phyloP scores from a whole-genome alignment of 2,797 vertebrate genomes.

The Saxicola maurus region DNA sequence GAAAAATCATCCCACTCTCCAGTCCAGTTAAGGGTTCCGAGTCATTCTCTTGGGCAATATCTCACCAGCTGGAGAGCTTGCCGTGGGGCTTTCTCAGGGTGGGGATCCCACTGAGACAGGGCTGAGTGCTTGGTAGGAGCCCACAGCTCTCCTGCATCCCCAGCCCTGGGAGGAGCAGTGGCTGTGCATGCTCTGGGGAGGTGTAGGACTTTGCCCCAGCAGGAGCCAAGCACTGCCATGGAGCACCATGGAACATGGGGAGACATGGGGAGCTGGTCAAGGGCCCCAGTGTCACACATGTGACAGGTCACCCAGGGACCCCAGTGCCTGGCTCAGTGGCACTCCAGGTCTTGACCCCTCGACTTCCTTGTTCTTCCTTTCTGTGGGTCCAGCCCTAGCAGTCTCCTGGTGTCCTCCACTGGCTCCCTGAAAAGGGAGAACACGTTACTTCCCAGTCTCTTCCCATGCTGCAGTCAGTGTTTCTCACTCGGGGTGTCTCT shows the following conservation, averaged over 20 bases:
- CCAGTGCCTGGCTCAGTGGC: accelerated
- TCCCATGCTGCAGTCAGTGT: accelerated
- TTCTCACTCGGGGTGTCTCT: background rate
- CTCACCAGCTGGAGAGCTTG: background rate
- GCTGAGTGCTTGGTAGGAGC: background rate
- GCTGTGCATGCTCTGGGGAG: accelerated
- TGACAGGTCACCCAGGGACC: background rate
- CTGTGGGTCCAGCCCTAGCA: background rate
- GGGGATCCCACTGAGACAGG: background rate
- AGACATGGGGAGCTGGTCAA: accelerated
- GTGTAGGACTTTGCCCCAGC: background rate
- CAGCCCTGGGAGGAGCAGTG: background rate
- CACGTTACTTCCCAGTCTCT: accelerated
- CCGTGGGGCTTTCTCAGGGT: background rate
- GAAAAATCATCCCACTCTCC: slow-evolving; percentile 2
- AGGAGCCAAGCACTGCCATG: background rate
- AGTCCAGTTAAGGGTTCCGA: background rate
- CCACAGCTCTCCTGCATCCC: background rate
- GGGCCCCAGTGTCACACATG: accelerated
- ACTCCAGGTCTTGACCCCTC: background rate
- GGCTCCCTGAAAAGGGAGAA: background rate
- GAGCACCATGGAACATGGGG: background rate
- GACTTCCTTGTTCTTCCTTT: background rate
- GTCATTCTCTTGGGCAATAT: accelerated
- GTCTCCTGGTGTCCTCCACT: accelerated